These are phyloP conservation scores for Charadrius vociferus DNA, from an alignment of 2,113 vertebrate species.

Conservation along the genomic window DNA sequence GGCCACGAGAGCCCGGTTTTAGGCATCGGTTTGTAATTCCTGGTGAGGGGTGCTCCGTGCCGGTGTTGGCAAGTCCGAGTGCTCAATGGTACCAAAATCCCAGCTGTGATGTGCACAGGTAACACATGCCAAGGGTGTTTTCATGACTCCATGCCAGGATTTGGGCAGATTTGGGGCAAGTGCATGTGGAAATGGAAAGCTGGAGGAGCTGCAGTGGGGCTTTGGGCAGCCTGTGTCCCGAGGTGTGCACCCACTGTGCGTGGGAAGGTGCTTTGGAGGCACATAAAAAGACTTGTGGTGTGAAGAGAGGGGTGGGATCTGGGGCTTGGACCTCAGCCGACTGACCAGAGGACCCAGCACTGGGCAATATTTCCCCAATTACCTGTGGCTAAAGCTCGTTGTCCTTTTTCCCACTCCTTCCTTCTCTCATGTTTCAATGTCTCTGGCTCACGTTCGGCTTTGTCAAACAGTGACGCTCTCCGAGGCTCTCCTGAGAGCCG, in stretches of 20 bases:
- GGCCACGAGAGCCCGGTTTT: neutral
- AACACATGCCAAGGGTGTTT: neutral
- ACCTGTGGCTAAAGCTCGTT: neutral
- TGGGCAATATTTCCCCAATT: neutral
- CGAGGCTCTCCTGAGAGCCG: neutral
- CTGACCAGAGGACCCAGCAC: neutral
- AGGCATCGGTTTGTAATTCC: neutral
- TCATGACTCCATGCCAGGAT: neutral
- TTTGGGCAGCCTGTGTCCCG: neutral
- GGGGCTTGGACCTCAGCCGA: neutral
- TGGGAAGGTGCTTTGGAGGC: neutral
- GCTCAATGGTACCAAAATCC: neutral
- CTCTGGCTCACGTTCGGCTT: neutral
- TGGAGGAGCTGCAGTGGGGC: neutral
- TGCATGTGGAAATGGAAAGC: neutral
- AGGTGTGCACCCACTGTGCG: fast-evolving
- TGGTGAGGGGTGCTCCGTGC: fast-evolving
- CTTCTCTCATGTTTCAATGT: neutral
- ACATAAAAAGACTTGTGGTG: neutral
- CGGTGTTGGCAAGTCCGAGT: neutral
- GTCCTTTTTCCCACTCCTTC: neutral
- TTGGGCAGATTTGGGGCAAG: neutral
- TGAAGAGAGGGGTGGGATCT: neutral
- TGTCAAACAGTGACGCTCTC: fast-evolving
- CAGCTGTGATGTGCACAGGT: neutral